phyloP scores from a whole-genome alignment of 2,113 vertebrate species.

The Bungarus multicinctus region DNA sequence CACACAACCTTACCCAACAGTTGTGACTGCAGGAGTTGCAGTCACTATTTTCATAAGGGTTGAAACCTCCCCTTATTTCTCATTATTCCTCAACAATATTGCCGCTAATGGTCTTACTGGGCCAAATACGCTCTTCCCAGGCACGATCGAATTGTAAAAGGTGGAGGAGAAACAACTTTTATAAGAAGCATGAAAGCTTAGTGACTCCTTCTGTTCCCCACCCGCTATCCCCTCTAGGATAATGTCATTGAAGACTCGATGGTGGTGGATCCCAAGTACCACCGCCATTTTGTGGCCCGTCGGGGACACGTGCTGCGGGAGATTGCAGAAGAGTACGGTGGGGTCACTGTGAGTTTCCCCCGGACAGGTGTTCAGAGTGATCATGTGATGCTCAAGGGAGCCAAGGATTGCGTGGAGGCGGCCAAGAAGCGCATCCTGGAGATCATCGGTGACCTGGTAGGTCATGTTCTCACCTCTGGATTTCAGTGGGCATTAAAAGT shows the following conservation, averaged over 20 bases:
- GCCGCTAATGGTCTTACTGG: background rate
- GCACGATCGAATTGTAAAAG: background rate
- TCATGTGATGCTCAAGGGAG: conserved; percentile 75
- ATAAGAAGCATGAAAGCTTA: background rate
- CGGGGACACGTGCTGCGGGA: conserved; percentile 76
- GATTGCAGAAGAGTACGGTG: conserved; percentile 79
- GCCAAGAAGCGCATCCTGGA: conserved; percentile 78
- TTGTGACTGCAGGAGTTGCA: background rate
- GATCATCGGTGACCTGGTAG: conserved; percentile 76
- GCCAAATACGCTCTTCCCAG: background rate
- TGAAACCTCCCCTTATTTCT: background rate
- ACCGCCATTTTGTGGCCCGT: conserved; percentile 77
- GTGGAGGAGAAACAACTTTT: background rate
- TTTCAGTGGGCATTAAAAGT: background rate
- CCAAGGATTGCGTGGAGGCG: conserved; percentile 77
- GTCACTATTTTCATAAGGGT: background rate
- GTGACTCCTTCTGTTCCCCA: background rate
- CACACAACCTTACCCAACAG: background rate
- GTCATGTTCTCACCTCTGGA: background rate
- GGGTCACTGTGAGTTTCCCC: conserved; percentile 77
- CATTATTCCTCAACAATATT: background rate
- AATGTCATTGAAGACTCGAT: conserved; percentile 78
- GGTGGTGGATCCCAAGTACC: conserved; percentile 73
- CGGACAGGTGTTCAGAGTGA: conserved; percentile 73
- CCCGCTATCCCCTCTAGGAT: conserved; percentile 59